A percentile compares a stretch with the other conserved stretches of the same genome.
Conservation (phyloP, 2,797 vertebrate genomes). For the Chelonia mydas region DNA sequence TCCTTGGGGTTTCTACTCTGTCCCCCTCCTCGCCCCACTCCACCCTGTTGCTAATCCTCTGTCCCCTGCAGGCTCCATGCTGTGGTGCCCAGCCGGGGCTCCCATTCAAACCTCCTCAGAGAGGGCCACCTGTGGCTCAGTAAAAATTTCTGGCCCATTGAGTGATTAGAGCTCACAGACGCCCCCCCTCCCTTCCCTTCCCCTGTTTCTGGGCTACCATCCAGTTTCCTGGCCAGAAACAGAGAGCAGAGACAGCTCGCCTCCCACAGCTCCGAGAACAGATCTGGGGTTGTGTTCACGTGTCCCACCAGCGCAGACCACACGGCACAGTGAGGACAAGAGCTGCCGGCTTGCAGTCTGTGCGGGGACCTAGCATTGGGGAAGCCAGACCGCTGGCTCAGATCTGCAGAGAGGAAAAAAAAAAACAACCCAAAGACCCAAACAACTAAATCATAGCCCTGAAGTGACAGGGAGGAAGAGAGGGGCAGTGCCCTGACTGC, state of each 20-base stretch:
- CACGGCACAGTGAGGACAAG: neutral
- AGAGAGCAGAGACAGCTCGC: conserved; percentile 26
- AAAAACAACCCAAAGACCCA: too few relatives aligned
- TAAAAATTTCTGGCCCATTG: conserved; percentile 1
- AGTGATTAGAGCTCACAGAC: neutral
- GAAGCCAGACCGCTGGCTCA: neutral
- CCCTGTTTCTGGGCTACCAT: conserved; percentile 39
- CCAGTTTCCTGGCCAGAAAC: conserved; percentile 51
- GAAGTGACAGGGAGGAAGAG: neutral
- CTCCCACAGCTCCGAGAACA: conserved; percentile 59
- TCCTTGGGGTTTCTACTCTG: neutral
- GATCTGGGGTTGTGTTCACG: conserved; percentile 49
- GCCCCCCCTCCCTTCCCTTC: neutral
- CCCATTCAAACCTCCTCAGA: neutral
- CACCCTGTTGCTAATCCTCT: neutral
- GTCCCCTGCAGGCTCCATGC: rapidly evolving
- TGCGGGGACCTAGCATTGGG: conserved; percentile 19
- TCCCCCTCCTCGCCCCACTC: neutral
- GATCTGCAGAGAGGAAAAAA: neutral
- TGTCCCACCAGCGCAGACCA: conserved; percentile 36
- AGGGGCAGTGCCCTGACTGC: neutral
- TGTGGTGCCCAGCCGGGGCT: neutral
- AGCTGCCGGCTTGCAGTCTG: conserved; percentile 41
- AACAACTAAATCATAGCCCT: neutral
- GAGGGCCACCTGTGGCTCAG: conserved; percentile 39